phyloP scores from a whole-genome alignment of 2,113 vertebrate species.

The Galbula dea region DNA sequence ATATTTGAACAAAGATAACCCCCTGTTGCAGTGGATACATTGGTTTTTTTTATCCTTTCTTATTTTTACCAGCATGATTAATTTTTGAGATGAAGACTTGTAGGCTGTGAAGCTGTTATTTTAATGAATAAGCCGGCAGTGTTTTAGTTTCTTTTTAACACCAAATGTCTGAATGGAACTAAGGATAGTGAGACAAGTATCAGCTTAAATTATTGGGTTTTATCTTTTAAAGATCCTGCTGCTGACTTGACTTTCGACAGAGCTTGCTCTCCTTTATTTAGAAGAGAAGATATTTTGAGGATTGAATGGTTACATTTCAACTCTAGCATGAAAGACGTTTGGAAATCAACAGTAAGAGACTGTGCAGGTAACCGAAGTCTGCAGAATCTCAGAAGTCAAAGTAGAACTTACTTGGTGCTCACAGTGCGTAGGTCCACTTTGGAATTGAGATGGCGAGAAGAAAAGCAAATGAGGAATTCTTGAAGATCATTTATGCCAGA shows the following conservation, averaged over 20 bases:
- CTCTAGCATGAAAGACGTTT: neutral
- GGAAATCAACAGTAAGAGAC: neutral
- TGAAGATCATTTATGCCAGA: neutral
- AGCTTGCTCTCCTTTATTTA: neutral
- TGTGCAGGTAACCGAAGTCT: neutral
- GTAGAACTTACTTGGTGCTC: neutral
- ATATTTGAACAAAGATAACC: slow-evolving; percentile 70
- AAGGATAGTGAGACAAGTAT: slow-evolving; percentile 42
- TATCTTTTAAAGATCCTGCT: slow-evolving; percentile 17
- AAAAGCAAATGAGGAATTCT: neutral
- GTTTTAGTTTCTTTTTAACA: slow-evolving; percentile 31
- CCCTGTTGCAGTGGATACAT: slow-evolving; percentile 3
- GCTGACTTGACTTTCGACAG: neutral
- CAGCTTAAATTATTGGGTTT: slow-evolving; percentile 35
- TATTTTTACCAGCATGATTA: slow-evolving; percentile 79
- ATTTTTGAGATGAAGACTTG: slow-evolving; percentile 62
- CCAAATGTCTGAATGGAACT: slow-evolving; percentile 31
- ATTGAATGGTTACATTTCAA: neutral
- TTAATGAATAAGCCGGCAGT: slow-evolving; percentile 28
- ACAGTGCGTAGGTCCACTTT: neutral
- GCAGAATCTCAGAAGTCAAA: neutral
- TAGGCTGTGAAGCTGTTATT: slow-evolving; percentile 66
- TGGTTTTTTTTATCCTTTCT: slow-evolving; percentile 70
- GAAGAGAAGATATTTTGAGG: neutral
- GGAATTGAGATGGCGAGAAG: neutral